A percentile compares a stretch with the other conserved stretches of the same genome.
These are phyloP conservation scores for Pherbina coryleti DNA, from an alignment of 2,888 invertebrate genomes.

Conservation along the genomic window DNA sequence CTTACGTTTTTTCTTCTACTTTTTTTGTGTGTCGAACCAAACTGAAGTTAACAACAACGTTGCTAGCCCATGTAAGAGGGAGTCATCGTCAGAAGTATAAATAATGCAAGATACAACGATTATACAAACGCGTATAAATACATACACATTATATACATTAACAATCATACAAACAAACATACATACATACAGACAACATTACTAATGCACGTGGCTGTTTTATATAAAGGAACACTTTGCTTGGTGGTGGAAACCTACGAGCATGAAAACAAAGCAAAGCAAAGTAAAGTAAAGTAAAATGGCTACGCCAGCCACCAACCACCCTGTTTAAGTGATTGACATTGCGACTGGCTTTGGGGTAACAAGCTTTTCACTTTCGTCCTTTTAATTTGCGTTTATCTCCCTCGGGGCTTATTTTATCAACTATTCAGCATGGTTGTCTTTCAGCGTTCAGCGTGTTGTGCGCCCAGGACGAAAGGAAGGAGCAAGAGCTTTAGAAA, in stretches of 20 bases:
- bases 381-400: conserved; percentile 56
- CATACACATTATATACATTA: too few relatives aligned
- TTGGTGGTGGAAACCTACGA: conserved; percentile 10
- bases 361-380: conserved; percentile 58
- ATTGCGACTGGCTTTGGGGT: conserved; percentile 50
- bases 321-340: conserved; percentile 40
- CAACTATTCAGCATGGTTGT: neutral
- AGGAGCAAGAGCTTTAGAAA: neutral
- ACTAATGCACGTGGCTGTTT: conserved; percentile 27
- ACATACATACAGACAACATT: neutral
- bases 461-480: neutral
- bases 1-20: neutral
- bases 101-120: neutral
- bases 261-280: conserved; percentile 7
- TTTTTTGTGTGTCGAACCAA: neutral
- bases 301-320: conserved; percentile 30
- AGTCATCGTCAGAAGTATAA: neutral
- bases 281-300: conserved; percentile 22
- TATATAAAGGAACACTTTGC: conserved; percentile 10
- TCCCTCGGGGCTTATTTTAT: conserved; percentile 46
- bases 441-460: neutral
- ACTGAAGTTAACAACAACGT: neutral
- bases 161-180: neutral
- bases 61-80: conserved; percentile 3
- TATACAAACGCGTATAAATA: too few relatives aligned